These are phyloP conservation scores for Strigops habroptila DNA, from an alignment of 2,113 vertebrate genomes.

Conservation along the genomic window DNA sequence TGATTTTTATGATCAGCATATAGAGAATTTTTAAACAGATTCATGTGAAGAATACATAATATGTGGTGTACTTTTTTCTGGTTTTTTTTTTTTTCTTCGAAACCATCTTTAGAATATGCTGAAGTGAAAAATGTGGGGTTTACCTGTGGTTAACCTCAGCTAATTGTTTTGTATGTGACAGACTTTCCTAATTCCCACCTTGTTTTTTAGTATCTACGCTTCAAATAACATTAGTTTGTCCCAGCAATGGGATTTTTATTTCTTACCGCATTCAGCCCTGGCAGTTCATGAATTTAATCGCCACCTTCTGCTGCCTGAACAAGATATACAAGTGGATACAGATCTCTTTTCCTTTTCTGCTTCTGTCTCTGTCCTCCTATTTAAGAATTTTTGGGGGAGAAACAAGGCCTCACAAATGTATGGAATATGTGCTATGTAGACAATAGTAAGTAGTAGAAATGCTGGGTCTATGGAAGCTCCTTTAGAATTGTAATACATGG, in stretches of 20 bases:
- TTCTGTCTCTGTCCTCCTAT: background rate
- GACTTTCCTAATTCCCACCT: background rate
- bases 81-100: accelerated
- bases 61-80: accelerated
- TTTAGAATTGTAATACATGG: background rate
- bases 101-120: background rate
- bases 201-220: background rate
- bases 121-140: background rate
- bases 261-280: background rate
- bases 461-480: background rate
- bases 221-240: background rate
- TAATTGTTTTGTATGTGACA: background rate
- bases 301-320: background rate
- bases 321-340: background rate
- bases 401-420: background rate
- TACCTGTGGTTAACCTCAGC: background rate
- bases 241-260: background rate
- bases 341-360: background rate
- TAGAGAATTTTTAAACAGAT: background rate
- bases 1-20: background rate
- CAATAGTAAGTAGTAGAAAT: background rate
- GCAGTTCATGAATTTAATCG: background rate
- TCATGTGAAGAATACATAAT: background rate
- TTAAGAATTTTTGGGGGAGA: background rate
- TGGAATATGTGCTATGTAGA: background rate